Evolutionary conservation across 64 coral and sea anemone species (phyloP).

Genomic region (Porites lutea): DNA sequence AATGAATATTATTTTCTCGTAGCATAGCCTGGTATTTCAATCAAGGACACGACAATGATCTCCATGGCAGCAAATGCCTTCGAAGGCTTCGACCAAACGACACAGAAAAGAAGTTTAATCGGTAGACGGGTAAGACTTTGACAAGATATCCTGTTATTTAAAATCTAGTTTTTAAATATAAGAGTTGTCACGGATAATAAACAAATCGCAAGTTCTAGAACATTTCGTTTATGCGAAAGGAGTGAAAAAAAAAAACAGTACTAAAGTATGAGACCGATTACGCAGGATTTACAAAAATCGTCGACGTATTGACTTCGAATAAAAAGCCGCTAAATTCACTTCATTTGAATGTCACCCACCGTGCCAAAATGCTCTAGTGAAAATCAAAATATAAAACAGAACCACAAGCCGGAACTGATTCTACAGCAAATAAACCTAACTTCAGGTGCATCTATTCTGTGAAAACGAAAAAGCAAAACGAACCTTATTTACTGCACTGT

Average conservation of each 20-base stretch:
- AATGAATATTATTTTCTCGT: neutral
- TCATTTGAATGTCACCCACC: constrained; percentile 41
- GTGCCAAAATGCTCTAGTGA: constrained; percentile 17
- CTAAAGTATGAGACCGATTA: neutral
- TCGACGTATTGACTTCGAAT: constrained; percentile 49
- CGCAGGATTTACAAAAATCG: neutral
- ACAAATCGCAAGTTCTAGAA: neutral
- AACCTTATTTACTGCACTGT: neutral
- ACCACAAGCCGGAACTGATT: neutral
- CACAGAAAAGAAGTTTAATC: constrained; percentile 46
- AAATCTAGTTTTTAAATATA: constrained; percentile 19
- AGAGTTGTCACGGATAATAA: constrained; percentile 6
- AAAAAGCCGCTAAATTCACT: constrained; percentile 39
- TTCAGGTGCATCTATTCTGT: neutral
- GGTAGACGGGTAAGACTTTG: constrained; percentile 32
- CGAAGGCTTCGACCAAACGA: constrained; percentile 50
- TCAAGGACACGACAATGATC: neutral
- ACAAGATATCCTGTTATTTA: constrained; percentile 24
- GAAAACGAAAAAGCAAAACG: neutral
- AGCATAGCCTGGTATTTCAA: neutral
- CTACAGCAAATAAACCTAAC: neutral
- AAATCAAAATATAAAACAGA: neutral
- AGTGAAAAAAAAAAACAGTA: neutral
- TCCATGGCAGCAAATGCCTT: constrained; percentile 51
- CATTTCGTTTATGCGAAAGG: neutral